These are phyloP conservation scores for Timema cristinae DNA, from an alignment of 2,888 invertebrate species.

Conservation along the genomic window DNA sequence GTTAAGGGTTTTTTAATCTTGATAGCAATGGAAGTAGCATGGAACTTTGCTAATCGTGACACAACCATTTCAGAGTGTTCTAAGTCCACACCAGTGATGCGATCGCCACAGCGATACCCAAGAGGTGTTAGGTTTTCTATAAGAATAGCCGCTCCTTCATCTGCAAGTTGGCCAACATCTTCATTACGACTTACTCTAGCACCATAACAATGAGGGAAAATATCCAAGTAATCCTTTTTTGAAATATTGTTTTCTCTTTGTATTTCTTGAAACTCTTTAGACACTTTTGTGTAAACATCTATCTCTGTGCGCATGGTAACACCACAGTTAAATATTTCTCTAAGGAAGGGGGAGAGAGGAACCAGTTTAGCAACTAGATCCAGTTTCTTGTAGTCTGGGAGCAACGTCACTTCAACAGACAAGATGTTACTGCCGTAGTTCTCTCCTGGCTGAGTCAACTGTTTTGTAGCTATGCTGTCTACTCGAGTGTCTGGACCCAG, in stretches of 20 bases:
- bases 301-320: slow-evolving; percentile 42
- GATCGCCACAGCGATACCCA: slow-evolving; percentile 40
- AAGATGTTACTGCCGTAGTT: slow-evolving; percentile 44
- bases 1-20: slow-evolving; percentile 39
- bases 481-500: neutral
- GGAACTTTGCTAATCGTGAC: slow-evolving; percentile 21
- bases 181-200: slow-evolving; percentile 39
- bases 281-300: slow-evolving; percentile 39
- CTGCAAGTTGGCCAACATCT: slow-evolving; percentile 37
- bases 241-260: slow-evolving; percentile 37
- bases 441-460: slow-evolving; percentile 43
- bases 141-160: slow-evolving; percentile 39
- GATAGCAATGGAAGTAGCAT: slow-evolving; percentile 36
- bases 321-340: slow-evolving; percentile 42
- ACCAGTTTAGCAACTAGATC: slow-evolving; percentile 43
- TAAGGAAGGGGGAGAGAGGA: slow-evolving; percentile 40
- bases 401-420: slow-evolving; percentile 37
- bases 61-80: slow-evolving; percentile 20
- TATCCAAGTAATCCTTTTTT: slow-evolving; percentile 35
- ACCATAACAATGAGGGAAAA: slow-evolving; percentile 40
- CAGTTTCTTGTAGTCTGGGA: slow-evolving; percentile 33
- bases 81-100: slow-evolving; percentile 40
- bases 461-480: neutral
- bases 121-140: slow-evolving; percentile 41
- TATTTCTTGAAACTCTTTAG: slow-evolving; percentile 36